Evolutionary conservation across 1,140 invertebrate species (phyloP).

Genomic region (Hydropsyche tenuis): DNA sequence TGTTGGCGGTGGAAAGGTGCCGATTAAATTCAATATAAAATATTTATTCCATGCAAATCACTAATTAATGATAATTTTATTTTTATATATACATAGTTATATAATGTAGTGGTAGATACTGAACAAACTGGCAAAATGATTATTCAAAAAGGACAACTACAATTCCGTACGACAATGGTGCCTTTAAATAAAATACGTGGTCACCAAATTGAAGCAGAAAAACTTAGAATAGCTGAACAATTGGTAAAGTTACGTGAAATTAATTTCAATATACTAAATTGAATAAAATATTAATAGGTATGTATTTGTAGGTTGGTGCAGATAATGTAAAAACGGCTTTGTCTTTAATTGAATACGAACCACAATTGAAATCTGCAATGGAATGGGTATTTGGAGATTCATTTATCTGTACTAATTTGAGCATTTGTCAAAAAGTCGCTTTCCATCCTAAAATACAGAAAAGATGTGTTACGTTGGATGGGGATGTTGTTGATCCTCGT

Average conservation of each 20-base stretch:
- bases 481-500: conserved; percentile 89
- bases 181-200: conserved; percentile 91
- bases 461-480: conserved; percentile 88
- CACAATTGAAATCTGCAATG: conserved; percentile 78
- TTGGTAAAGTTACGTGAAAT: conserved; percentile 64
- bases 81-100: conserved; percentile 68
- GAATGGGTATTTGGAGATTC: conserved; percentile 86
- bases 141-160: conserved; percentile 81
- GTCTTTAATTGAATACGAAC: conserved; percentile 80
- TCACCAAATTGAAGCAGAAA: conserved; percentile 66
- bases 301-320: conserved; percentile 66
- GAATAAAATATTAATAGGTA: neutral
- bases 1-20: conserved; percentile 83
- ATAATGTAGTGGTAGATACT: conserved; percentile 90
- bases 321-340: conserved; percentile 86
- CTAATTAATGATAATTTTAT: neutral
- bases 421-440: conserved; percentile 76
- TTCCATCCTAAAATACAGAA: conserved; percentile 78
- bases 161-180: conserved; percentile 81
- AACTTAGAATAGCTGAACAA: conserved; percentile 73
- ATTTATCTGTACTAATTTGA: conserved; percentile 84
- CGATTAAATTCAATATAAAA: neutral
- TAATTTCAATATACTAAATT: neutral
- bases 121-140: conserved; percentile 86
- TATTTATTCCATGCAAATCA: conserved; percentile 5